Conservation (phyloP, 2,113 vertebrate genomes). For the Nothocercus nigrocapillus region DNA sequence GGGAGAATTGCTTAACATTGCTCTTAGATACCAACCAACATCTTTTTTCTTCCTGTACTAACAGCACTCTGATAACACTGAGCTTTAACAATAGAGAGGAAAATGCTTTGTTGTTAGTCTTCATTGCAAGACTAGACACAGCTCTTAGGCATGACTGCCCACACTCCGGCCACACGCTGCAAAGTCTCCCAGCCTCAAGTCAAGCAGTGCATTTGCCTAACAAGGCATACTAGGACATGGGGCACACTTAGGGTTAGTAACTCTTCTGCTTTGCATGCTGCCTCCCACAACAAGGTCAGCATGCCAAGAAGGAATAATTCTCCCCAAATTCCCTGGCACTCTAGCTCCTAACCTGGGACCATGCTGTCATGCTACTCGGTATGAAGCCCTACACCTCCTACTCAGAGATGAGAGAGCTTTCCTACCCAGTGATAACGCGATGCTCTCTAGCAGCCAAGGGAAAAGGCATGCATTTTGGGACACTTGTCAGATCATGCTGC, state of each 20-base stretch:
- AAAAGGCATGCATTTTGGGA: not conserved
- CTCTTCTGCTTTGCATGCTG: not conserved
- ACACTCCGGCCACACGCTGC: not conserved
- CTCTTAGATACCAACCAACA: not conserved
- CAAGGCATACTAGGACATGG: not conserved
- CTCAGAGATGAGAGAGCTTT: not conserved
- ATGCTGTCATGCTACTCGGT: not conserved
- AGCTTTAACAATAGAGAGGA: not conserved
- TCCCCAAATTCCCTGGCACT: not conserved
- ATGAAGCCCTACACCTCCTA: not conserved
- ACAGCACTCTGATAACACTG: not conserved
- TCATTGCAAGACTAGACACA: not conserved
- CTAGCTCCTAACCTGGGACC: not conserved
- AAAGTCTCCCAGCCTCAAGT: not conserved
- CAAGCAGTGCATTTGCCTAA: not conserved
- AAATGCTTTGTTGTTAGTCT: not conserved
- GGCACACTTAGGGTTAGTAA: accelerated
- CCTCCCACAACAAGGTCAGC: accelerated
- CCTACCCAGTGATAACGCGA: not conserved
- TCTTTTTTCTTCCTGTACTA: not conserved
- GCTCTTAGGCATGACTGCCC: not conserved
- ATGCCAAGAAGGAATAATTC: not conserved
- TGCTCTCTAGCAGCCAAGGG: not conserved
- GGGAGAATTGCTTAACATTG: accelerated
- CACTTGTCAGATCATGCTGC: not conserved